Conservation (phyloP, 1,140 invertebrate species). For the Teleogryllus occipitalis region DNA sequence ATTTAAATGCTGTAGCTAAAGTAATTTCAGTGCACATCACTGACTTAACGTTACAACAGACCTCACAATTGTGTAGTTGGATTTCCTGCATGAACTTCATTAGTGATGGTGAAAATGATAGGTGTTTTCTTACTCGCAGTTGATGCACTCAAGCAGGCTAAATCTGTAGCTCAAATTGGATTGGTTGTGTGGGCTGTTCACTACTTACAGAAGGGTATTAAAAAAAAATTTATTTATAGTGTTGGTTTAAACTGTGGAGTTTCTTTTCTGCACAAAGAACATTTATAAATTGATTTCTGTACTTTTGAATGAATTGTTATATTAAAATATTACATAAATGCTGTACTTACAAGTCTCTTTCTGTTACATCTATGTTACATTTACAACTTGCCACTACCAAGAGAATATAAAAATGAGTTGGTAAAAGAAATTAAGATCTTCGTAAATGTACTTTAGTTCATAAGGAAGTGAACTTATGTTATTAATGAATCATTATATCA, state of each 20-base stretch:
- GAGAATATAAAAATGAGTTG: too few species aligned
- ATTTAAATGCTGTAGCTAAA: background rate
- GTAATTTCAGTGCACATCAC: constrained; percentile 4
- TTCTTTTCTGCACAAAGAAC: too few species aligned
- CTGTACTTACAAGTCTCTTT: background rate
- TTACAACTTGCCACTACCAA: too few species aligned
- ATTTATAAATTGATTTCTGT: background rate
- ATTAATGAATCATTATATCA: too few species aligned
- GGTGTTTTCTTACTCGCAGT: background rate
- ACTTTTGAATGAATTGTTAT: background rate
- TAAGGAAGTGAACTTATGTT: too few species aligned
- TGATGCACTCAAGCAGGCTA: background rate
- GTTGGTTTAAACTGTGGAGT: too few species aligned
- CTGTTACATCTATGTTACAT: too few species aligned
- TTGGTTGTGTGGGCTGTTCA: background rate
- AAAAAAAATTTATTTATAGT: too few species aligned
- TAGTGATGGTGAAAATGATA: background rate
- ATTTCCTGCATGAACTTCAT: background rate
- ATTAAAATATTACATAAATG: background rate
- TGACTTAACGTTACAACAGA: background rate
- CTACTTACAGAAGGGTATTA: background rate
- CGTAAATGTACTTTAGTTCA: too few species aligned
- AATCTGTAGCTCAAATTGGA: background rate
- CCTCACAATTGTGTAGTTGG: constrained; percentile 3
- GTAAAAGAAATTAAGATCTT: too few species aligned